phyloP scores from a whole-genome alignment of 2,113 vertebrate species.

The Grantiella picta region DNA sequence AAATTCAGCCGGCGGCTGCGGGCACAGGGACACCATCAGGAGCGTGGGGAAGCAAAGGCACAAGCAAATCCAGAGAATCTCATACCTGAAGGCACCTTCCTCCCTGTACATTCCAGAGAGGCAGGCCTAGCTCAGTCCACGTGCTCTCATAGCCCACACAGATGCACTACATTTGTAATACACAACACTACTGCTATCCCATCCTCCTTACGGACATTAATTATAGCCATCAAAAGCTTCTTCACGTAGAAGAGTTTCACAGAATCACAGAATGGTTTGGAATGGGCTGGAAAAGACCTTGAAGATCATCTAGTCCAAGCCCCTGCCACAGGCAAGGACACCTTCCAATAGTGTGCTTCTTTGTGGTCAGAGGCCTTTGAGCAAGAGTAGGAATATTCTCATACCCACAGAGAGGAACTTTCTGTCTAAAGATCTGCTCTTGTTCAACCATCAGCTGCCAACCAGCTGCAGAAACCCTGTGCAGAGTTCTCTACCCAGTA shows the following conservation, averaged over 20 bases:
- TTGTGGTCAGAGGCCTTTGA: neutral
- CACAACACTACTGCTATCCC: neutral
- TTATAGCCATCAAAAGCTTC: neutral
- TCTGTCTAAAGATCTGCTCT: neutral
- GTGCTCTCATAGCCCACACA: rapidly evolving
- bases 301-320: neutral
- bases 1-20: constrained; percentile 83
- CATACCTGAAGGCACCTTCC: neutral
- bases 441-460: neutral
- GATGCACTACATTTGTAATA: rapidly evolving
- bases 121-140: neutral
- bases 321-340: neutral
- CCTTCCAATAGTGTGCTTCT: neutral
- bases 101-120: neutral
- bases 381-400: neutral
- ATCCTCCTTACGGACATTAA: neutral
- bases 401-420: neutral
- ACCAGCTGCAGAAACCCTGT: neutral
- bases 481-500: neutral
- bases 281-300: neutral
- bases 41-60: rapidly evolving
- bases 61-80: neutral
- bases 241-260: neutral
- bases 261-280: neutral
- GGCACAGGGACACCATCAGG: neutral